Evolutionary conservation across 2,888 invertebrate genomes (phyloP).

Genomic region (Campaea margaritaria): DNA sequence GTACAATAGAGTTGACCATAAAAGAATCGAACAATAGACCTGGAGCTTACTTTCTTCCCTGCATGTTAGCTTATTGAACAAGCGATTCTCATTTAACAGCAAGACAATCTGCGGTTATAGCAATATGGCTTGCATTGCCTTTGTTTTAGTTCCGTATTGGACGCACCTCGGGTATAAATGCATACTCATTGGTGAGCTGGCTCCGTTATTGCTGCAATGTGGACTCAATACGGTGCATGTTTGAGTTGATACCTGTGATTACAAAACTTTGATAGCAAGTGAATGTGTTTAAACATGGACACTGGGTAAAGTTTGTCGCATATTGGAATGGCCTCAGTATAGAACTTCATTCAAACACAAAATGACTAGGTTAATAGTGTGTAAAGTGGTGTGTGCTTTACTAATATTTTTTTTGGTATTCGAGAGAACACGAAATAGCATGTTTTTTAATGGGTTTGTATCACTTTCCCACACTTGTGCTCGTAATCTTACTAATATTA

Average conservation of each 20-base stretch:
- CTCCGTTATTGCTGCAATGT: slow-evolving; percentile 25
- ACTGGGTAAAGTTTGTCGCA: slow-evolving; percentile 1
- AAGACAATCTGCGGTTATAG: slow-evolving; percentile 49
- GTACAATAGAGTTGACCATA: background rate
- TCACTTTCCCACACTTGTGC: no score
- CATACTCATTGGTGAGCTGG: slow-evolving; percentile 17
- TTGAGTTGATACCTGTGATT: slow-evolving; percentile 27
- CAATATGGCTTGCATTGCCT: slow-evolving; percentile 41
- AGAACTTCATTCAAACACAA: no score
- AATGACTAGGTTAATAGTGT: no score
- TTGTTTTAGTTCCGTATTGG: slow-evolving; percentile 18
- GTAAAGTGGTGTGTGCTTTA: no score
- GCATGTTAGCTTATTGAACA: slow-evolving; percentile 44
- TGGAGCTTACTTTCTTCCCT: background rate
- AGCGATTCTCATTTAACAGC: slow-evolving; percentile 50
- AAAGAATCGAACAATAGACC: background rate
- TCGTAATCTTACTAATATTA: no score
- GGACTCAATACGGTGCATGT: slow-evolving; percentile 20
- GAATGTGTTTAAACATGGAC: slow-evolving; percentile 11
- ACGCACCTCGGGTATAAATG: slow-evolving; percentile 17
- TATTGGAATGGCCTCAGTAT: no score
- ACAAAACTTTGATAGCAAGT: slow-evolving; percentile 16
- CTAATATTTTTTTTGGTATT: no score
- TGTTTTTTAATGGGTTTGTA: no score
- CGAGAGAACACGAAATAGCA: no score